A percentile compares a stretch with the other conserved stretches of the same genome.
phyloP scores from a whole-genome alignment of 1,140 invertebrate species.

The Drosophila prosaltans region DNA sequence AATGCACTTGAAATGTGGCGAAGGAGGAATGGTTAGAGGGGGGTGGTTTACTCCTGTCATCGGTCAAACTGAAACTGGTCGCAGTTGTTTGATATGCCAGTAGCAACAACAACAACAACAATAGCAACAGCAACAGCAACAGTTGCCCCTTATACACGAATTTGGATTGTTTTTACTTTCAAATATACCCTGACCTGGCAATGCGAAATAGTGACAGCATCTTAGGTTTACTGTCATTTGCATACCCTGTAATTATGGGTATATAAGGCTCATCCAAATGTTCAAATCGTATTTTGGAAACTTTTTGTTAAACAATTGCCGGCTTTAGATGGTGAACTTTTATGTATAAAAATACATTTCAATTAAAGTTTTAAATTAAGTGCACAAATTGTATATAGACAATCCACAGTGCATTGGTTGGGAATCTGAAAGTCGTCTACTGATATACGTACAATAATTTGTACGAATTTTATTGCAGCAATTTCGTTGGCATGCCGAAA shows the following conservation, averaged over 20 bases:
- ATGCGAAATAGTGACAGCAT: not conserved
- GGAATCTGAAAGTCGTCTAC: not conserved
- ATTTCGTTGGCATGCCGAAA: conserved; percentile 65
- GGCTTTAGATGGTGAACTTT: no score
- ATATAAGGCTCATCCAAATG: not conserved
- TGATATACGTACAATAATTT: not conserved
- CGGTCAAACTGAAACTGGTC: conserved; percentile 68
- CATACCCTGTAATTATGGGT: not conserved
- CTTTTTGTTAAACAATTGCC: no score
- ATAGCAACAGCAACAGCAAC: conserved; percentile 35
- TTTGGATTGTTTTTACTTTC: conserved; percentile 69
- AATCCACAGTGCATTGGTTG: not conserved
- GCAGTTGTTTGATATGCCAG: conserved; percentile 74
- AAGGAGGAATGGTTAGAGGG: conserved; percentile 1
- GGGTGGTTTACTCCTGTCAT: conserved; percentile 55
- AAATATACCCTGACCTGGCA: conserved; percentile 31
- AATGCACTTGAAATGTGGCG: conserved; percentile 66
- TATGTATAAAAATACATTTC: no score
- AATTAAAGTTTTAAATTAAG: no score
- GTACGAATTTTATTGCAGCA: conserved; percentile 56
- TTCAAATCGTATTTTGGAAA: no score
- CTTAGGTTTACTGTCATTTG: conserved; percentile 2
- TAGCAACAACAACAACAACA: conserved; percentile 24
- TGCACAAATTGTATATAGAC: no score
- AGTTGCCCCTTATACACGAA: conserved; percentile 53